Evolutionary conservation across 2,888 invertebrate genomes (phyloP).

Genomic region (Thecocarcelia acutangulata): DNA sequence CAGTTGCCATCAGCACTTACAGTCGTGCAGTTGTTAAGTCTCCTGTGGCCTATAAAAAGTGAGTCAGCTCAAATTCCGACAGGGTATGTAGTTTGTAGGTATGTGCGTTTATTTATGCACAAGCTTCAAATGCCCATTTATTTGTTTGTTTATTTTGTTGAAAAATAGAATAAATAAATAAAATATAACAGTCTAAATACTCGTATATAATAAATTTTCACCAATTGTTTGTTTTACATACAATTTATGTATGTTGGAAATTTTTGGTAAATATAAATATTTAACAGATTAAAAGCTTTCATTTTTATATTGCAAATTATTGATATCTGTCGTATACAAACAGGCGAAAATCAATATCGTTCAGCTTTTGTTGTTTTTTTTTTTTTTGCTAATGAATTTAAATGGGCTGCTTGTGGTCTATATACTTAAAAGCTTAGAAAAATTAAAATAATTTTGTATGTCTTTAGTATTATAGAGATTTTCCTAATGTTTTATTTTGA

Average conservation of each 20-base stretch:
- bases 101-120: not conserved
- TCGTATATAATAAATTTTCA: conserved; percentile 37
- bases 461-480: too few species aligned
- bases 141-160: conserved; percentile 1
- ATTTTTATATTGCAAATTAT: not conserved
- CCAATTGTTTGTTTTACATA: conserved; percentile 59
- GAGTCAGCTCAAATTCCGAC: too few species aligned
- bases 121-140: not conserved
- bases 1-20: too few species aligned
- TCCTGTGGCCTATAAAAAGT: too few species aligned
- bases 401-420: too few species aligned
- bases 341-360: not conserved
- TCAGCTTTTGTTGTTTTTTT: not conserved
- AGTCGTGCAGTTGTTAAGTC: too few species aligned
- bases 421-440: too few species aligned
- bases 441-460: too few species aligned
- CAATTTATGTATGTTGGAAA: conserved; percentile 49
- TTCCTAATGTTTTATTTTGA: too few species aligned
- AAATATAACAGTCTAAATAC: conserved; percentile 37
- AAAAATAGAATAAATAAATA: not conserved
- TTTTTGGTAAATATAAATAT: conserved; percentile 55
- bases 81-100: not conserved
- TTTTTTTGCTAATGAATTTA: too few species aligned
- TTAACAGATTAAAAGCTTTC: conserved; percentile 42
- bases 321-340: not conserved